Conservation (phyloP, 2,888 invertebrate genomes). For the Agapetus fuscipes region DNA sequence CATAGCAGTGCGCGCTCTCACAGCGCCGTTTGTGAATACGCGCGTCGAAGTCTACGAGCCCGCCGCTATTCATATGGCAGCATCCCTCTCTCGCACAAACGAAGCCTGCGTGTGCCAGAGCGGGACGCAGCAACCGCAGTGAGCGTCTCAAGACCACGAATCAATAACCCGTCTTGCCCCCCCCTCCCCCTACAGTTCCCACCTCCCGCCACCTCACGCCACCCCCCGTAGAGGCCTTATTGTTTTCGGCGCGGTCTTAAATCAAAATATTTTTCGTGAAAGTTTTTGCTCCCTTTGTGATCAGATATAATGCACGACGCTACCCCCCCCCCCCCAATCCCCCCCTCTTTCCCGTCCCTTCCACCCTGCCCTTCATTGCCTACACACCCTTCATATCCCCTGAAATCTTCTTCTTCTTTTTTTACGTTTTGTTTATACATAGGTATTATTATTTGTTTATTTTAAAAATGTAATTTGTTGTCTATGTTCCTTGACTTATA, state of each 20-base stretch:
- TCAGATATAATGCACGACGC: conserved; percentile 9
- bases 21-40: too few species aligned
- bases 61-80: conserved; percentile 42
- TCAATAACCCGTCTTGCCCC: conserved; percentile 32
- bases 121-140: conserved; percentile 30
- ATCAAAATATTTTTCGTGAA: conserved; percentile 20
- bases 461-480: too few species aligned
- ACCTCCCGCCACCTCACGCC: conserved; percentile 21
- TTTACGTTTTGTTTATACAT: too few species aligned
- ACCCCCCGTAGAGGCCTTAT: conserved; percentile 23
- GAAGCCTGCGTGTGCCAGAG: conserved; percentile 20
- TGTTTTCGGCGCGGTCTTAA: conserved; percentile 19
- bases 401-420: too few species aligned
- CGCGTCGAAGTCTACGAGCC: not conserved
- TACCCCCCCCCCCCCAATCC: not conserved
- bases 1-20: too few species aligned
- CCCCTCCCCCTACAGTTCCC: conserved; percentile 27
- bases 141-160: conserved; percentile 47
- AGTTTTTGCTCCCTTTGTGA: conserved; percentile 13
- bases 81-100: conserved; percentile 24
- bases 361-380: conserved; percentile 3
- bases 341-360: not conserved
- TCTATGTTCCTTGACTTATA: too few species aligned
- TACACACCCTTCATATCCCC: too few species aligned
- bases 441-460: too few species aligned